Evolutionary conservation across 2,888 invertebrate species (phyloP).

Genomic region (Peribatodes rhomboidaria): DNA sequence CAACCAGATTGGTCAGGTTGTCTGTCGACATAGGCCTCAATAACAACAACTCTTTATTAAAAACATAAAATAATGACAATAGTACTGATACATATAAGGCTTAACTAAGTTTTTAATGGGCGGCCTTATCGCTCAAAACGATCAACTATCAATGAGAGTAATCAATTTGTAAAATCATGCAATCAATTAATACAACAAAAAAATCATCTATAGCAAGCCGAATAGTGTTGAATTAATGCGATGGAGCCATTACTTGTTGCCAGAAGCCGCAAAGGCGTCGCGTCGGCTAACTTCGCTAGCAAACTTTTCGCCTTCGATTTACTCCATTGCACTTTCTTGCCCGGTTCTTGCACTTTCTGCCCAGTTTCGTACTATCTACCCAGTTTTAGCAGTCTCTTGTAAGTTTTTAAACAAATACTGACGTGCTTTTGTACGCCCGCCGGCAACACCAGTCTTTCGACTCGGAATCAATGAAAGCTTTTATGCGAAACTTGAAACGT

Average conservation of each 20-base stretch:
- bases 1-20: too few relatives aligned
- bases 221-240: conserved; percentile 27
- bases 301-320: conserved; percentile 53
- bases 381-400: conserved; percentile 48
- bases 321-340: conserved; percentile 56
- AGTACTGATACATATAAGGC: too few relatives aligned
- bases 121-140: too few relatives aligned
- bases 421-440: conserved; percentile 43
- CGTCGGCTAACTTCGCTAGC: conserved; percentile 43
- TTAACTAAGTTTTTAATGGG: too few relatives aligned
- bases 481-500: conserved; percentile 16
- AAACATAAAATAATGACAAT: too few relatives aligned
- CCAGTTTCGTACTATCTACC: conserved; percentile 53
- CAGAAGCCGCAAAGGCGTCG: conserved; percentile 38
- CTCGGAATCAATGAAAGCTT: conserved; percentile 33
- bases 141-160: neutral
- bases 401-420: conserved; percentile 56
- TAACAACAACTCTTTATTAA: too few relatives aligned
- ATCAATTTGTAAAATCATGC: neutral
- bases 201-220: conserved; percentile 8
- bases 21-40: too few relatives aligned
- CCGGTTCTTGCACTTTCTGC: conserved; percentile 48
- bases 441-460: conserved; percentile 39
- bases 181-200: neutral
- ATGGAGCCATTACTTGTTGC: conserved; percentile 43